A percentile compares a stretch with the other conserved stretches of the same genome.
phyloP scores from a whole-genome alignment of 2,888 invertebrate genomes.

The Agrotis exclamationis region DNA sequence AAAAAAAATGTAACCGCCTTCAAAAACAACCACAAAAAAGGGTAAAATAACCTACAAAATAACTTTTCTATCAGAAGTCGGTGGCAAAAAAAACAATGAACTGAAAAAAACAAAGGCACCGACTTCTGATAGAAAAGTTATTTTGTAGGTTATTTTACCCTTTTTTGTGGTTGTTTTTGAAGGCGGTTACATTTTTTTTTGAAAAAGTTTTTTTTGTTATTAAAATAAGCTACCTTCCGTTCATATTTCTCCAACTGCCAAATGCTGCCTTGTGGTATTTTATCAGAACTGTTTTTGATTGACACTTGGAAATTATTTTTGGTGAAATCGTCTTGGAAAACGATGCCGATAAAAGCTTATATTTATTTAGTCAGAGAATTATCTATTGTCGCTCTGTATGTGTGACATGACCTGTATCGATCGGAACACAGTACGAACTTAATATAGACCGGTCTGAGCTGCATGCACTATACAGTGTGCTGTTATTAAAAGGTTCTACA shows the following conservation, averaged over 20 bases:
- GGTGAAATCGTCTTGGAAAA: background rate
- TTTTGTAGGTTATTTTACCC: no score
- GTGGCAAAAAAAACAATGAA: no score
- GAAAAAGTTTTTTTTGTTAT: no score
- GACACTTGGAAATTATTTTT: background rate
- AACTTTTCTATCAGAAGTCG: no score
- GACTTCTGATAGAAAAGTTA: no score
- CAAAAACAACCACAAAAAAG: no score
- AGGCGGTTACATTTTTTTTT: no score
- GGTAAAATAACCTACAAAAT: no score
- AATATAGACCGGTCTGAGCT: slow-evolving; percentile 5
- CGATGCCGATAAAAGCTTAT: background rate
- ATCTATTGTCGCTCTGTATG: background rate
- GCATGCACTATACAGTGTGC: slow-evolving; percentile 5
- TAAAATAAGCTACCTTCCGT: background rate
- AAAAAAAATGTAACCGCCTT: no score
- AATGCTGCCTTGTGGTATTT: background rate
- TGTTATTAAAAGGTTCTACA: slow-evolving; percentile 1
- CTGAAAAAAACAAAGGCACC: no score
- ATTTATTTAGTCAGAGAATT: background rate
- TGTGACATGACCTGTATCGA: slow-evolving; percentile 24
- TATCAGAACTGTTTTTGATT: background rate
- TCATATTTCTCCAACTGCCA: background rate
- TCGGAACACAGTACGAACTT: slow-evolving; percentile 13
- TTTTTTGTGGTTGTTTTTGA: no score